These are phyloP conservation scores for Phymanthus crucifer DNA, from an alignment of 92 coral and sea anemone genomes.

Conservation along the genomic window DNA sequence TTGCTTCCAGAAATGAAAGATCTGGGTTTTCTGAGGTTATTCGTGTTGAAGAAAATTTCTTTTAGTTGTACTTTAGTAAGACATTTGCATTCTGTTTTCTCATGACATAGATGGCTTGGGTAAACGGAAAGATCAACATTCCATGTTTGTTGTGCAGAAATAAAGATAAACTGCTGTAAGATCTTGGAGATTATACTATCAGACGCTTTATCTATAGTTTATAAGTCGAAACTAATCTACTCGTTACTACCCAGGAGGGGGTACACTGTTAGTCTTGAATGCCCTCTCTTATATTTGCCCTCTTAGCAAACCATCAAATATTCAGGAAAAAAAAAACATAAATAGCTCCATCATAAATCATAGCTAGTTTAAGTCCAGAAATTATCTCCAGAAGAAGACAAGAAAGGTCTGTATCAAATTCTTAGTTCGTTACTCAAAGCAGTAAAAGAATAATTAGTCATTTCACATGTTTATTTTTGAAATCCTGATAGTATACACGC, in stretches of 20 bases:
- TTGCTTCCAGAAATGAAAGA: no score
- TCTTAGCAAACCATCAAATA: not conserved
- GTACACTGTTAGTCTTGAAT: not conserved
- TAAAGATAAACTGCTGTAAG: conserved; percentile 19
- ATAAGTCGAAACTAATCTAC: conserved; percentile 19
- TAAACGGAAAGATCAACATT: conserved; percentile 33
- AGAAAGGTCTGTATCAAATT: not conserved
- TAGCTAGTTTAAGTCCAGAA: not conserved
- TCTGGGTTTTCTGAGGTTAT: no score
- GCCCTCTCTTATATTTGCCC: conserved; percentile 3
- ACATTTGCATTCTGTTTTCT: not conserved
- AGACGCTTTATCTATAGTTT: conserved; percentile 14
- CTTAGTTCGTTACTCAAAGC: not conserved
- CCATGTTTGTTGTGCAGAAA: conserved; percentile 25
- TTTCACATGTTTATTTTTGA: conserved; percentile 6
- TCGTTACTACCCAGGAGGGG: conserved; percentile 11
- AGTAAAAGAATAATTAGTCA: not conserved
- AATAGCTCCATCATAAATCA: not conserved
- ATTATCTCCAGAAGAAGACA: not conserved
- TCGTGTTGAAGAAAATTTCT: not conserved
- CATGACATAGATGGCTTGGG: not conserved
- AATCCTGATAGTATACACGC: conserved; percentile 10
- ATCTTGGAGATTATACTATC: conserved; percentile 23
- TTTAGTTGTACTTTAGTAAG: not conserved
- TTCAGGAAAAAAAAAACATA: not conserved